Evolutionary conservation across 2,888 invertebrate genomes (phyloP), one percentile per base, ranked within the genome.

Genomic region (Acanthosoma haemorrhoidale): DNA sequence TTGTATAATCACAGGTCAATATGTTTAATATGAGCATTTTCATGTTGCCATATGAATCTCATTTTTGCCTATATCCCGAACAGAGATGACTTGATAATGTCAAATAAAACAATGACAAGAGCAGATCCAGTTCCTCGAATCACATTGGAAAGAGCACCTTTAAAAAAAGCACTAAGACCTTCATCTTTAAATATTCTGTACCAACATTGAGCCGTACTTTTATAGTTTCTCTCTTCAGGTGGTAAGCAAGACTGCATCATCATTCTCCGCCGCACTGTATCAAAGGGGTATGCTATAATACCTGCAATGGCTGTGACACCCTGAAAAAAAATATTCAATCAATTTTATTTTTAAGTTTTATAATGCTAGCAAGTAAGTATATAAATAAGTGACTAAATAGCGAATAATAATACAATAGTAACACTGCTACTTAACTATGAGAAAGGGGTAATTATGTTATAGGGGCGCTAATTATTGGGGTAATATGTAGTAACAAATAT

Each of bases 181-280:
- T 98, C 96, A 68, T 84, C 83, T 81, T 88, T 88, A 80, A 88
- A 84, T 79, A 96, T 94, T 81, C 91, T 90, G 69, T 84, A 78
- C 90, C 94, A 94, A 85, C 96, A 96, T 83, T 97, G 93, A 73
- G 92, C 77, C 67, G 96, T 95, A 83, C 84, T 90, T 85, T 91
- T 96, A 88, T 96, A 96, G 77, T 92, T 82, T 76, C 92, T 86
- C 69, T 94, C 92, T 69, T 83, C 81, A 84, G 89, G 88, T 78
- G 87, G 87, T 75, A 91, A 89, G 70, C 94, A 94, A 77, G 95
- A 95, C 84, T 96, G 96, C 96, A 97, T 97, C 96, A 97, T 97
- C 94, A 98, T 94, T 81, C 96, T 89, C 85, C 96, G 88, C 81
- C 96, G 88, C 78, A 91, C 90, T 38, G 96, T 96, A 83, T 97